These are phyloP conservation scores for Ectemnius lituratus DNA, from an alignment of 2,888 invertebrate species.

Conservation along the genomic window DNA sequence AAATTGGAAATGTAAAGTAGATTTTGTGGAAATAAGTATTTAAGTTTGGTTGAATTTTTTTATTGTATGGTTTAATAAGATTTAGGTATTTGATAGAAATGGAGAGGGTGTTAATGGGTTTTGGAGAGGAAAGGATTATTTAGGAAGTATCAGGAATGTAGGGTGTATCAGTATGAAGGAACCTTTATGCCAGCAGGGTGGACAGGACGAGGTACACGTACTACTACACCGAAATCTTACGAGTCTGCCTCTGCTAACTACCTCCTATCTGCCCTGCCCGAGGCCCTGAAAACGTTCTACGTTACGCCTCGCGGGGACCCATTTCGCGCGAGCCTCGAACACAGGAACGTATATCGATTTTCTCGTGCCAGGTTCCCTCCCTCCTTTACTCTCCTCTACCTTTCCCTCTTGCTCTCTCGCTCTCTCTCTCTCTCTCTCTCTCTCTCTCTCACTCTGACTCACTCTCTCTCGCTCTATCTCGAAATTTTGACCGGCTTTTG, in stretches of 20 bases:
- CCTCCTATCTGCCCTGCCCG: slow-evolving; percentile 73
- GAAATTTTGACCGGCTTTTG: slow-evolving; percentile 9
- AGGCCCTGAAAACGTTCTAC: slow-evolving; percentile 75
- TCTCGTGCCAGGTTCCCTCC: slow-evolving; percentile 29
- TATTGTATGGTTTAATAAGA: too few species aligned
- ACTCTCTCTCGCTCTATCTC: background rate
- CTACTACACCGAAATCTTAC: slow-evolving; percentile 73
- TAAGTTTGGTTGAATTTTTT: too few species aligned
- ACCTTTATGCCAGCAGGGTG: slow-evolving; percentile 61
- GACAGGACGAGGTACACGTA: slow-evolving; percentile 69
- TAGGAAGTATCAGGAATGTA: background rate
- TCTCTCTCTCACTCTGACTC: too few species aligned
- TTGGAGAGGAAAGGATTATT: background rate
- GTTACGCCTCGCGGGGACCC: slow-evolving; percentile 76
- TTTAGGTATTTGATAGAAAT: too few species aligned
- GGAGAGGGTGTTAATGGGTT: too few species aligned
- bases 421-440: background rate
- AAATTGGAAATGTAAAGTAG: too few species aligned
- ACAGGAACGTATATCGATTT: slow-evolving; percentile 55
- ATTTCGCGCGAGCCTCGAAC: slow-evolving; percentile 69
- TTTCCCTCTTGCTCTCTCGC: too few species aligned
- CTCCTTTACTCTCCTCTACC: too few species aligned
- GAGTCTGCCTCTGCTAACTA: slow-evolving; percentile 73
- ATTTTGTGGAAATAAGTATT: too few species aligned
- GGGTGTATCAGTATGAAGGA: slow-evolving; percentile 34